Base-by-base conservation (phyloP, 1,140 invertebrate genomes). In the Drosophila sturtevanti region DNA sequence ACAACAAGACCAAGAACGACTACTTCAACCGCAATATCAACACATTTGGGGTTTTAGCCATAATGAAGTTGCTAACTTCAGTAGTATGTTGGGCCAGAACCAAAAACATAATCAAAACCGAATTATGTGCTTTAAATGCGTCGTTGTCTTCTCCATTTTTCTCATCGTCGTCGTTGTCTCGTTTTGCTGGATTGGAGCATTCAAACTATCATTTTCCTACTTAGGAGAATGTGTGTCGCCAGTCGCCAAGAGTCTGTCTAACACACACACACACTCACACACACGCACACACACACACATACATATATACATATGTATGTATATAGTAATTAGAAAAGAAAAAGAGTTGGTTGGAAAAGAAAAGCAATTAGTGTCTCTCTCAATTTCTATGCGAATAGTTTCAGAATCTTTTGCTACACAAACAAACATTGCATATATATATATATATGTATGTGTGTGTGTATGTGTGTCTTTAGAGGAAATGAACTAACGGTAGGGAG, bases 61-160 rank as follows among this genome's bases (percentile, higher is more conserved):
- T 87, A 87, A 87, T 87, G 84, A 87, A 87, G 84, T 87, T 87
- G 84, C 77, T 73, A 87, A 87, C 82, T 87, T 86, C 71, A 75
- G 65, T 79, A 86, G 75, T 85, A 70, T 66, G 73, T 61, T 55
- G 55, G 81, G 80, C 66, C 56, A 71, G 35, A 64, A 37, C n/a
- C 84, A 85, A 89, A 89, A 89, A 89, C 84, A 89, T 89, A 89
- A 89, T 89, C 84, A 89, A 89, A 89, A 89, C 84, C 84, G 80
- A 89, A 89, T 89, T 89, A 89, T 89, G 85, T 89, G 73, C 84
- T 89, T 89, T 89, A 89, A 89, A 89, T 89, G 84, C 84, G 84
- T 78, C 61, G 61, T 70, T 44, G 48, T 24, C 16, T 31, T 61
- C 14, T 2, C 35, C 12, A n/a, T 31, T 2, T 16, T 62, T 56